phyloP scores from a whole-genome alignment of 2,888 invertebrate species.

The Margaritifera margaritifera region DNA sequence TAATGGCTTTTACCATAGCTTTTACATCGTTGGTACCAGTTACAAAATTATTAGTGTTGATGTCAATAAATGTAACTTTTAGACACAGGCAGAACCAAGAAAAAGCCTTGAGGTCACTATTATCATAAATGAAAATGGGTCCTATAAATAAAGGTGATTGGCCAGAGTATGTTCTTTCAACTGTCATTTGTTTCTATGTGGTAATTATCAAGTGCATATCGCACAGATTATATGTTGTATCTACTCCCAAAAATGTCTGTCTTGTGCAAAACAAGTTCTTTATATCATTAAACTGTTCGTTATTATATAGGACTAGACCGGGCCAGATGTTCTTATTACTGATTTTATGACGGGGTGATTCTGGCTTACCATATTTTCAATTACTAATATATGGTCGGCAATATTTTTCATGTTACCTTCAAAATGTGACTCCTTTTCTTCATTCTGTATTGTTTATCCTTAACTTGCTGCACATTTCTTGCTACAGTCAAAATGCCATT shows the following conservation, averaged over 20 bases:
- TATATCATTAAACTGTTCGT: conserved; percentile 10
- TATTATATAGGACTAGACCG: conserved; percentile 3
- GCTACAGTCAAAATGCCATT: conserved; percentile 11
- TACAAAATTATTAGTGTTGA: not conserved
- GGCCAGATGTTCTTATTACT: conserved; percentile 1
- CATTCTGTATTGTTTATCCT: not conserved
- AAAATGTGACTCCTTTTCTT: not conserved
- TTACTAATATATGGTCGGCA: conserved; percentile 1
- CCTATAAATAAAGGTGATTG: conserved; percentile 13
- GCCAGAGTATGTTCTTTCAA: not conserved
- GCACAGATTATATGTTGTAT: not conserved
- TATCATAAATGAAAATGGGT: conserved; percentile 4
- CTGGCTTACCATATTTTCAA: conserved; percentile 5
- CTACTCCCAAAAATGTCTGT: conserved; percentile 8
- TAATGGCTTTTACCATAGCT: too few species aligned
- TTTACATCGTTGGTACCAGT: conserved; percentile 1
- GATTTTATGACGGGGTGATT: not conserved
- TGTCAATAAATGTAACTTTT: not conserved
- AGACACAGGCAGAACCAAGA: too few species aligned
- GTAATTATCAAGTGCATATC: not conserved
- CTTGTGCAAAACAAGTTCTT: conserved; percentile 9
- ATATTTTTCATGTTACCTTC: not conserved
- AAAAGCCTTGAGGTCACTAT: too few species aligned
- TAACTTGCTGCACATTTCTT: not conserved
- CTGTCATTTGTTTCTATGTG: conserved; percentile 2